Base-by-base conservation (phyloP, 2,113 vertebrate species). In the Misgurnus mizolepis region DNA sequence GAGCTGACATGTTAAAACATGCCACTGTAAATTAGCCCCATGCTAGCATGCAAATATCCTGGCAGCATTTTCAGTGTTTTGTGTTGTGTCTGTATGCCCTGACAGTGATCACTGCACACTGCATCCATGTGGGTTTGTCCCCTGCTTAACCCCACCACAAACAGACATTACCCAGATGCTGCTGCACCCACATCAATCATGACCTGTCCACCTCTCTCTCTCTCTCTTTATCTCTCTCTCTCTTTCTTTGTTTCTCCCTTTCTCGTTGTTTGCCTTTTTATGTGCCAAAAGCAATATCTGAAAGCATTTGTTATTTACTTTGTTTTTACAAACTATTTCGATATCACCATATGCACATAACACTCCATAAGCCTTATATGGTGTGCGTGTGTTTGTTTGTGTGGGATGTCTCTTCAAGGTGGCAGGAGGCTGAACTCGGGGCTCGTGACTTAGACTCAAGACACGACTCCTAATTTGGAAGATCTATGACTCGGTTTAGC, bases 161-260 rank as follows among this genome's bases (percentile, higher is more conserved):
- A 77, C 67, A 83, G 71, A 83, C 81, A 87, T 84, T 85, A 82
- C 79, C 83, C 83, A 85, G 79, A 85, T 87, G 82, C 79, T 84
- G 73, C 76, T 81, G 72, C 71, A n/a, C 66, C 77, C 39, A 40
- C 49, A 83, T 83, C 83, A 76, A 85, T 86, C 82, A 85, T 79
- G 80, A n/a, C 75, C 83, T 81, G 82, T 80, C 84, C 75, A 79
- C 74, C 60, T 61, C 82, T 49, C 14, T 49, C 82, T 49, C 14
- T 49, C 61, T 76, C 50, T 78, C 79, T 74, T 22, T 39, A 22
- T 72, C 67, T 69, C 49, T 71, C 68, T 34, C 55, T 62, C 68
- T 60, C 39, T 58, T 12, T 62, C 55, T 40, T 7, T 22, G 0
- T 67, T 34, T 55, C n/a, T 5, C 9, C 47, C 47, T 17, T 10